These are phyloP conservation scores for Neotoma lepida DNA, from an alignment of 2,113 vertebrate species.

Conservation along the genomic window DNA sequence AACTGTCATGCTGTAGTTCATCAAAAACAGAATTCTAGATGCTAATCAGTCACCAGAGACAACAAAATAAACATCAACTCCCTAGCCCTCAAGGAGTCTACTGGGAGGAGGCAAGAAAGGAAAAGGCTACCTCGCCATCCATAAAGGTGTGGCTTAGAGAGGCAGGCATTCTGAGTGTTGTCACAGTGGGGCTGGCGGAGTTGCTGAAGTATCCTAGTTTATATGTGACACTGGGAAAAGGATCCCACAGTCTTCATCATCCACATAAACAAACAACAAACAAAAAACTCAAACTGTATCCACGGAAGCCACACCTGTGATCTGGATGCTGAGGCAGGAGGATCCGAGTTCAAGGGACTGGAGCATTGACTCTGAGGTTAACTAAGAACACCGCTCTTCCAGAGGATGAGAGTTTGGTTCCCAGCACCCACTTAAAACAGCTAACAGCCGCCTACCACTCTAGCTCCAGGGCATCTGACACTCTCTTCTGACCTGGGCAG, in stretches of 20 bases:
- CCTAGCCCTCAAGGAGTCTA: neutral
- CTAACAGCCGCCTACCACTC: neutral
- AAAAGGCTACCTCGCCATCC: neutral
- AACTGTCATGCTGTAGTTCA: slow-evolving; percentile 1
- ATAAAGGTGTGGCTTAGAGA: neutral
- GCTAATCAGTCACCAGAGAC: neutral
- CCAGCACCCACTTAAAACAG: neutral
- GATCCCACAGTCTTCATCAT: neutral
- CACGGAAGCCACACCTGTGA: neutral
- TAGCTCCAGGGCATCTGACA: neutral
- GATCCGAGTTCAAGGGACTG: neutral
- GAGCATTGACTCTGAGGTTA: neutral
- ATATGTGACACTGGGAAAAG: neutral
- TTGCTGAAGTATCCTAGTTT: too few species aligned
- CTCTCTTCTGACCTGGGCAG: neutral
- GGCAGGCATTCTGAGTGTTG: neutral
- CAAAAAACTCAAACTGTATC: slow-evolving; percentile 14
- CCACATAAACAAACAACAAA: neutral
- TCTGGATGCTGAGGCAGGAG: neutral
- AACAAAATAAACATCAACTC: neutral
- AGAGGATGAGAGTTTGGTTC: neutral
- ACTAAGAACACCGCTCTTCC: neutral
- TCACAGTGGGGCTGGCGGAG: too few species aligned
- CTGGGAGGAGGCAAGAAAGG: neutral
- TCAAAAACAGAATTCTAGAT: slow-evolving; percentile 26